Evolutionary conservation across 2,888 invertebrate genomes (phyloP).

Genomic region (Willowsia nigromaculata): DNA sequence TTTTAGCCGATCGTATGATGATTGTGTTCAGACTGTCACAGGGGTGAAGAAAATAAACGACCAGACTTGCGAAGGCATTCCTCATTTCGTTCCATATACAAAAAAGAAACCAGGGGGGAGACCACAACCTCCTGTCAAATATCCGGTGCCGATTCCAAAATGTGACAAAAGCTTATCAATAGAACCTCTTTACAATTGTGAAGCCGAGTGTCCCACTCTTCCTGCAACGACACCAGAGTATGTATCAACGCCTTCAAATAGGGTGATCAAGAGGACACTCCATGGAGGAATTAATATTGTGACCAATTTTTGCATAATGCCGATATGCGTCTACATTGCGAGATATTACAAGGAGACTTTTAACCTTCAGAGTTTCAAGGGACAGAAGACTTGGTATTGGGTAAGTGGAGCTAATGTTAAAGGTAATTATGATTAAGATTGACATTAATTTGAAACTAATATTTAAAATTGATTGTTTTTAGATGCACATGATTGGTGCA

Average conservation of each 20-base stretch:
- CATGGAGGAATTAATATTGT: slow-evolving; percentile 70
- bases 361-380: slow-evolving; percentile 55
- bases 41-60: slow-evolving; percentile 5
- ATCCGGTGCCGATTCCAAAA: not conserved
- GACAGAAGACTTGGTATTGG: slow-evolving; percentile 69
- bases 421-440: not conserved
- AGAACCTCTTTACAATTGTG: not conserved
- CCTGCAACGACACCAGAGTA: not conserved
- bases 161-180: slow-evolving; percentile 22
- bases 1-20: slow-evolving; percentile 55
- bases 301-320: slow-evolving; percentile 71
- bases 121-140: not conserved
- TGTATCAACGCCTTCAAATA: not conserved
- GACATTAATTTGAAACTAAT: not conserved
- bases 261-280: slow-evolving; percentile 45
- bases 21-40: slow-evolving; percentile 28
- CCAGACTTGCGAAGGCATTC: slow-evolving; percentile 37
- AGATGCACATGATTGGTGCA: slow-evolving; percentile 72
- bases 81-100: not conserved
- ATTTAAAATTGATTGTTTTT: not conserved
- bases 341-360: slow-evolving; percentile 73
- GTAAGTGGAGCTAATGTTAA: slow-evolving; percentile 38
- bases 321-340: slow-evolving; percentile 68
- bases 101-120: not conserved
- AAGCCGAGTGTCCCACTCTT: slow-evolving; percentile 1